Evolutionary conservation across 2,888 invertebrate genomes (phyloP).

Genomic region (Heliconius aoede): DNA sequence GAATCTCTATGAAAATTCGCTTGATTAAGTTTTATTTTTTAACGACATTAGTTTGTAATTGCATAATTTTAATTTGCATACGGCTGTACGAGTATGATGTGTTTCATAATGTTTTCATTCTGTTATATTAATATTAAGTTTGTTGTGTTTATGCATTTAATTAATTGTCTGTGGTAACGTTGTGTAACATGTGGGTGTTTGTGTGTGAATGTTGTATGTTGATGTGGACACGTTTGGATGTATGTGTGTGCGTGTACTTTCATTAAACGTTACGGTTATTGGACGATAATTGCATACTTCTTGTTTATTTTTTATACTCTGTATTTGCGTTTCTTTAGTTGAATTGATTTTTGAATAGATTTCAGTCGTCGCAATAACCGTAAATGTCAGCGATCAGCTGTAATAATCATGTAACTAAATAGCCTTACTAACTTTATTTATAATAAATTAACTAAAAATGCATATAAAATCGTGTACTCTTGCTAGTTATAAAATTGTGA

Average conservation of each 20-base stretch:
- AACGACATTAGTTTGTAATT: constrained; percentile 20
- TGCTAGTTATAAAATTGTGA: constrained; percentile 75
- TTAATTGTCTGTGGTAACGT: constrained; percentile 48
- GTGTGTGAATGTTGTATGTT: constrained; percentile 43
- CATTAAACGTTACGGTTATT: constrained; percentile 63
- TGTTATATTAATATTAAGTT: constrained; percentile 63
- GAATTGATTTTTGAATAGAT: constrained; percentile 1
- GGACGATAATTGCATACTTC: constrained; percentile 47
- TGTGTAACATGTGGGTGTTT: constrained; percentile 54
- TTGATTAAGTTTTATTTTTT: constrained; percentile 27
- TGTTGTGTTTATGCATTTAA: constrained; percentile 65
- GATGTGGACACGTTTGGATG: constrained; percentile 45
- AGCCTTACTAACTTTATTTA: constrained; percentile 81
- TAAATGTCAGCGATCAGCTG: constrained; percentile 57
- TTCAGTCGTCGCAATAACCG: constrained; percentile 59
- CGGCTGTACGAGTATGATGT: constrained; percentile 43
- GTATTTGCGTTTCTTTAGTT: constrained; percentile 35
- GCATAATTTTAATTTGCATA: constrained; percentile 19
- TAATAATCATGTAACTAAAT: constrained; percentile 72
- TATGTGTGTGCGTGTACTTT: constrained; percentile 52
- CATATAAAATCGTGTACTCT: constrained; percentile 69
- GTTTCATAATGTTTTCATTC: constrained; percentile 52
- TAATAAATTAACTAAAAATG: constrained; percentile 63
- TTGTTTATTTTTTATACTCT: constrained; percentile 26
- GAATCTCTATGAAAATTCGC: constrained; percentile 40